Evolutionary conservation across 1,140 invertebrate genomes (phyloP).

Genomic region (Bombus picipes): DNA sequence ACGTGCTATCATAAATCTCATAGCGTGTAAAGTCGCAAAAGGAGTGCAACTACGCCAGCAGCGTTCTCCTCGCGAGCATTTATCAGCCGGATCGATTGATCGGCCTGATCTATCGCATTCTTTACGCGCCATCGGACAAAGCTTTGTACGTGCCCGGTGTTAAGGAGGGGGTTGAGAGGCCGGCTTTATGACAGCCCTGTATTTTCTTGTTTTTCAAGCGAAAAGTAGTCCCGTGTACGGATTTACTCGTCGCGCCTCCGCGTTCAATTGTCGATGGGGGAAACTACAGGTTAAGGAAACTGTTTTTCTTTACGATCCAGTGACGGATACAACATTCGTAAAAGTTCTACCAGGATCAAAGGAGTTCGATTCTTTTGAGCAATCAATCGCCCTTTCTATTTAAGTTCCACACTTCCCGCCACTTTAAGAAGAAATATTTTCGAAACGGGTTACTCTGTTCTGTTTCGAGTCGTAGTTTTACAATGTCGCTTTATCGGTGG

Average conservation of each 20-base stretch:
- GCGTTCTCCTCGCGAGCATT: conserved; percentile 26
- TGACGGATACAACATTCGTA: background rate
- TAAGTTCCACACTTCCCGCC: background rate
- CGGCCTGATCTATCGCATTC: conserved; percentile 38
- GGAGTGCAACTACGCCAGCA: background rate
- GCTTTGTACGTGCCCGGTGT: conserved; percentile 32
- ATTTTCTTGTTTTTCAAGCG: conserved; percentile 17
- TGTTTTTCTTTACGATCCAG: background rate
- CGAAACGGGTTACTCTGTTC: background rate
- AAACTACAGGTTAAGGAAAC: background rate
- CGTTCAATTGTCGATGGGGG: background rate
- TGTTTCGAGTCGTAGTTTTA: background rate
- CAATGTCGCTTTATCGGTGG: background rate
- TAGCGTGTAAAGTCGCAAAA: conserved; percentile 22
- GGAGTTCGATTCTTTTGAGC: background rate
- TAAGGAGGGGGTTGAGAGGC: background rate
- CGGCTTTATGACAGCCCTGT: background rate
- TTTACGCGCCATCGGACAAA: conserved; percentile 26
- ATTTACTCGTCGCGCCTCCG: background rate
- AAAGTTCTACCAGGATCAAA: background rate
- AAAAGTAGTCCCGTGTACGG: background rate
- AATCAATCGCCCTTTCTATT: background rate
- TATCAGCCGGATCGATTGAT: conserved; percentile 36
- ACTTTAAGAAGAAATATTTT: background rate
- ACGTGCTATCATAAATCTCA: conserved; percentile 35